Conservation (phyloP, 2,888 invertebrate genomes). For the Taenaris catops region DNA sequence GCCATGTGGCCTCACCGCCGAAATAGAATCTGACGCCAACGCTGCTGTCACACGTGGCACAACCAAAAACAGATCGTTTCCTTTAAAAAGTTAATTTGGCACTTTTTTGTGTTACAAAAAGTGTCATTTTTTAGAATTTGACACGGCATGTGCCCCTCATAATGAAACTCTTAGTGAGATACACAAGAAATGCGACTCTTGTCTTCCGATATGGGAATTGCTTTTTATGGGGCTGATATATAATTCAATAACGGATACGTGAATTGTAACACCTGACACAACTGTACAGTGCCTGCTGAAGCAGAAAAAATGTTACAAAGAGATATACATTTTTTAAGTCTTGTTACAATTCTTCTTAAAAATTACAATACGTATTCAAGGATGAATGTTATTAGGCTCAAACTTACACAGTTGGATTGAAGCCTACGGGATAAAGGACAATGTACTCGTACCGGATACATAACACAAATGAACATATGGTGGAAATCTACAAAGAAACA, state of each 20-base stretch:
- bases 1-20: slow-evolving; percentile 58
- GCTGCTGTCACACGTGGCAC: slow-evolving; percentile 68
- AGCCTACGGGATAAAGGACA: no score
- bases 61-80: slow-evolving; percentile 75
- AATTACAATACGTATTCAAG: no score
- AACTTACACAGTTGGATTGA: no score
- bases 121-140: slow-evolving; percentile 62
- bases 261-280: slow-evolving; percentile 12
- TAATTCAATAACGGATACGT: slow-evolving; percentile 15
- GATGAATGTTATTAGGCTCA: no score
- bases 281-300: background rate
- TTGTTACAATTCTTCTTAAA: no score
- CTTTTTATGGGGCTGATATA: slow-evolving; percentile 29
- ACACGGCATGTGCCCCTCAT: slow-evolving; percentile 66
- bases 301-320: no score
- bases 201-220: slow-evolving; percentile 50
- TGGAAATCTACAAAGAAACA: no score
- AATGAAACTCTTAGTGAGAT: slow-evolving; percentile 59
- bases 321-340: no score
- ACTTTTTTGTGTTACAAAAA: slow-evolving; percentile 71
- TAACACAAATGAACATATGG: no score
- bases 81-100: slow-evolving; percentile 78
- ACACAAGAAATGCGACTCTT: slow-evolving; percentile 65
- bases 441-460: no score
- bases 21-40: slow-evolving; percentile 61